Base-by-base conservation (phyloP, 2,888 invertebrate species). In the Acleris cristana region DNA sequence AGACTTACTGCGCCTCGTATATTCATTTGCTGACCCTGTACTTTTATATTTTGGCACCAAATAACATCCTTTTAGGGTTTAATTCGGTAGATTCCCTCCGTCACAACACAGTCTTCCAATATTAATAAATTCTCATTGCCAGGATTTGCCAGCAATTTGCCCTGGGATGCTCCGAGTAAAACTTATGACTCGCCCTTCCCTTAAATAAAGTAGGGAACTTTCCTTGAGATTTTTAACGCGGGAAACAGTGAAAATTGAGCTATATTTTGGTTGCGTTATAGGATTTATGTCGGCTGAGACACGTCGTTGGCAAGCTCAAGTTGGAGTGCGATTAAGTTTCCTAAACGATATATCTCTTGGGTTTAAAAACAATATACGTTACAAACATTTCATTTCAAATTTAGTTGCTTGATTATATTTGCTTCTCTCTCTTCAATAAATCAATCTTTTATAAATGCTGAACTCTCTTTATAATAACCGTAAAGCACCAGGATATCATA, bases 41-140 rank as follows among this genome's bases (percentile, higher is more conserved):
- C 75, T 75, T 74, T 75, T 74, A 70, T 70, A 71, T 69, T 73
- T 68, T 68, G 71, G 69, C 70, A 57, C 77, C 77, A 77, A 83
- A 83, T 80, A 80, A 85, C 84, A 84, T 86, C 84, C 82, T 81
- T 83, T 80, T 82, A 81, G 80, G 82, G 83, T 82, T 87, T 89
- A 89, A 90, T 90, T 89, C 88, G 78, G 75, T 40, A 40, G 14
- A 14, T 40, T 78, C 79, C 81, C 78, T 77, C 71, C 70, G 72
- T 78, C 76, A 67, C 78, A 74, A 74, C 78, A 77, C 76, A 79
- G 80, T 80, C 79, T 85, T 85, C 84, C 89, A 91, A 92, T 92
- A 91, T 92, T 90, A 92, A 92, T 92, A 92, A 92, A 92, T 92
- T 91, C 90, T 90, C 89, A 89, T 92, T 89, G 81, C 77, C 83